These are phyloP conservation scores for Chrosomus eos DNA, from an alignment of 2,797 vertebrate genomes.

Conservation along the genomic window DNA sequence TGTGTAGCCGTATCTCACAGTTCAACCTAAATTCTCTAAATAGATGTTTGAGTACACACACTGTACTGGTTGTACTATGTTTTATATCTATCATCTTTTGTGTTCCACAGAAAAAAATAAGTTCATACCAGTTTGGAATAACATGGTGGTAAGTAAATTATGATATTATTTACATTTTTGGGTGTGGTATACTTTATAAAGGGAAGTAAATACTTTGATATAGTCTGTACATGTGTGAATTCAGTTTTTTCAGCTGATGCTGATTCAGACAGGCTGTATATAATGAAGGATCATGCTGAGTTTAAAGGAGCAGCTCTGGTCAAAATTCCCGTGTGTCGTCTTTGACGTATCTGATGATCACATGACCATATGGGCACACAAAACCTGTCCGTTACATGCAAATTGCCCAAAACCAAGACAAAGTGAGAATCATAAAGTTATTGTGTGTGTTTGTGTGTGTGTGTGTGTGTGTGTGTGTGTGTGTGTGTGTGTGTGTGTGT, in stretches of 20 bases:
- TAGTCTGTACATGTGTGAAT: constrained; percentile 57
- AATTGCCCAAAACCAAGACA: not conserved
- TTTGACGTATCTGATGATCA: constrained; percentile 30
- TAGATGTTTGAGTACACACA: not conserved
- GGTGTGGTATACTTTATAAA: constrained; percentile 43
- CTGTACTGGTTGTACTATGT: not conserved
- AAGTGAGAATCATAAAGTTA: not conserved
- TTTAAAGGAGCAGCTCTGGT: constrained; percentile 10
- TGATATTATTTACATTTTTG: constrained; percentile 53
- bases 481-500: not conserved
- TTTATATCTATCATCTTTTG: not conserved
- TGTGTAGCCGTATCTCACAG: constrained; percentile 28
- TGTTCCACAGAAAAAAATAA: not conserved
- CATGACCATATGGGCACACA: constrained; percentile 10
- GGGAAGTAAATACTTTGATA: not conserved
- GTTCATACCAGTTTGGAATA: constrained; percentile 50
- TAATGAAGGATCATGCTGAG: constrained; percentile 54
- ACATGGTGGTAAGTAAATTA: constrained; percentile 33
- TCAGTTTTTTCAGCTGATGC: constrained; percentile 63
- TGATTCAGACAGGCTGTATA: constrained; percentile 53
- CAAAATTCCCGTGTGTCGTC: constrained; percentile 11
- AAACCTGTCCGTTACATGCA: not conserved
- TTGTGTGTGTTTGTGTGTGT: not conserved
- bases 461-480: not conserved
- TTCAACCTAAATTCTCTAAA: constrained; percentile 60